Evolutionary conservation across 1,140 invertebrate species (phyloP).

Genomic region (Plodia interpunctella): DNA sequence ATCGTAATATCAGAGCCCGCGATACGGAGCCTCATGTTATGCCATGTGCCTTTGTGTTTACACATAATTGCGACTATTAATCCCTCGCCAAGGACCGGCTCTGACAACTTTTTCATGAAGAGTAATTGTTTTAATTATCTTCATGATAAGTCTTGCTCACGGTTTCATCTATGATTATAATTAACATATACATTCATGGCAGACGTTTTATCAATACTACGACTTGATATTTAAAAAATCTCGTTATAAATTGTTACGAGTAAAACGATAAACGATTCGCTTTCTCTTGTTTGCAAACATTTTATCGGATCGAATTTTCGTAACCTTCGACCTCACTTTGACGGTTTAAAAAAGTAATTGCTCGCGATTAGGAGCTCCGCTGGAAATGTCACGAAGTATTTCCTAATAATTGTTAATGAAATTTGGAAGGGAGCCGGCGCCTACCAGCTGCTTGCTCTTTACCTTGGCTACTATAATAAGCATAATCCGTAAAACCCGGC

Average conservation of each 20-base stretch:
- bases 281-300: slow-evolving; percentile 5
- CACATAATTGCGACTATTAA: slow-evolving; percentile 21
- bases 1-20: not conserved
- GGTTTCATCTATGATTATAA: slow-evolving; percentile 5
- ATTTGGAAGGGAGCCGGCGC: slow-evolving; percentile 17
- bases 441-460: slow-evolving; percentile 13
- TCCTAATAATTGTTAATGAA: slow-evolving; percentile 16
- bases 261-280: not conserved
- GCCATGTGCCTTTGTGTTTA: slow-evolving; percentile 18
- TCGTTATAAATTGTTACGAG: not conserved
- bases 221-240: not conserved
- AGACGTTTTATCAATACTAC: not conserved
- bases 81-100: slow-evolving; percentile 20
- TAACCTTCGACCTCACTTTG: slow-evolving; percentile 8
- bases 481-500: slow-evolving; percentile 10
- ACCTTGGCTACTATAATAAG: slow-evolving; percentile 23
- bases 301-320: slow-evolving; percentile 11
- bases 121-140: slow-evolving; percentile 30
- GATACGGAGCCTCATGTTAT: not conserved
- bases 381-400: slow-evolving; percentile 1
- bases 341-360: slow-evolving; percentile 14
- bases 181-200: not conserved
- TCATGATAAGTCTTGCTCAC: slow-evolving; percentile 25
- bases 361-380: slow-evolving; percentile 9
- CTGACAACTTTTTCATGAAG: slow-evolving; percentile 25